Evolutionary conservation across 2,113 vertebrate genomes (phyloP), one percentile per base, ranked within the genome.

Genomic region (Procavia capensis): DNA sequence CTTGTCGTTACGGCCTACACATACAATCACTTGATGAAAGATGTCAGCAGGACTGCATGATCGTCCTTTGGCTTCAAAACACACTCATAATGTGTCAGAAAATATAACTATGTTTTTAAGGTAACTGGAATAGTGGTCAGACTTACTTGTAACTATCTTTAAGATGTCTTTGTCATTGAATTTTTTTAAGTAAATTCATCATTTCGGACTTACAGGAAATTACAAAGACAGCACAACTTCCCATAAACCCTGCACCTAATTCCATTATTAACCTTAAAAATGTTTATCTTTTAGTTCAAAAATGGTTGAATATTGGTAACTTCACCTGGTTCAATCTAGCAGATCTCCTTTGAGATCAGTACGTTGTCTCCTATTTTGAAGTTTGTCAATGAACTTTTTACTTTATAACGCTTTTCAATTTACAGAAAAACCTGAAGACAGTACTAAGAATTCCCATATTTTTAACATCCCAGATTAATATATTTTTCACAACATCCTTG

Each of bases 391-490:
- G 8, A 76, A 43, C 25, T 31, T 29, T 76, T 29, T 39, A 45
- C 27, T 76, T 85, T 87, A 87, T 41, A 85, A 79, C 0, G 54
- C 6, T 63, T 88, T 85, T 54, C 86, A 31, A 29, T 93, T 80
- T 89, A 93, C 14, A 92, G 90, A 93, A 83, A 93, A 87, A 84
- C 2, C 84, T 43, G 25, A 78, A 63, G 17, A 88, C 2, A 50
- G 20, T 70, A 86, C 10, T 72, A 47, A 43, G 39, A 93, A n/a
- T 94, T 84, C 41, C 8, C 50, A 54, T 54, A 74, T 43, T 61
- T 76, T 11, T 92, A 76, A 79, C 14, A 86, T 59, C 41, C 75
- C 89, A 81, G 5, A 84, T 81, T 59, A 81, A 34, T 57, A 72
- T 39, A 78, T 39, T 75, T 94, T 25, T 76, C 45, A 93, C 80